Conservation (phyloP, 92 coral and sea anemone species). For the Bergia puertoricense region DNA sequence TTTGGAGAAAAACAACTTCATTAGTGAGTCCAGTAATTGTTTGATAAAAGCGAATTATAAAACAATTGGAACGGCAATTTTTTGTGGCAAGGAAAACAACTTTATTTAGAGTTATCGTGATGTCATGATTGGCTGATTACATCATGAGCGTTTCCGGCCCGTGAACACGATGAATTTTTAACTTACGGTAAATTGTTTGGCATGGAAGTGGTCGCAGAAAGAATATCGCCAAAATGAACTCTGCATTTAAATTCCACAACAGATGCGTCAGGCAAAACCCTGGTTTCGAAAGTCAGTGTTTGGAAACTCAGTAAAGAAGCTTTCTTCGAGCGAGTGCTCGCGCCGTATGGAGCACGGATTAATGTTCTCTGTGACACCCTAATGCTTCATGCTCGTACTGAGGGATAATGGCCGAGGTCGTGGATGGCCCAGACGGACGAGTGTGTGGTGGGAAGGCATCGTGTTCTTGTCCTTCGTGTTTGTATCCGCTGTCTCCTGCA, state of each 20-base stretch:
- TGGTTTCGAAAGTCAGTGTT: conserved; percentile 17
- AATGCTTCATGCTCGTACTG: conserved; percentile 40
- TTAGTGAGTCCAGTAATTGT: background rate
- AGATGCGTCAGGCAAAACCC: conserved; percentile 12
- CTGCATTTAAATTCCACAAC: background rate
- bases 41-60: background rate
- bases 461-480: conserved; percentile 23
- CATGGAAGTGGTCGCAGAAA: conserved; percentile 3
- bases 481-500: background rate
- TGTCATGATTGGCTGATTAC: conserved; percentile 80
- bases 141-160: conserved; percentile 77
- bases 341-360: conserved; percentile 27
- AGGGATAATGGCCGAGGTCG: conserved; percentile 44
- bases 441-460: conserved; percentile 35
- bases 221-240: conserved; percentile 21
- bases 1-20: background rate
- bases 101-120: conserved; percentile 28
- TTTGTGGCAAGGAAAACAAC: conserved; percentile 3
- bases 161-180: conserved; percentile 82
- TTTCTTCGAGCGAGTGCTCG: conserved; percentile 13
- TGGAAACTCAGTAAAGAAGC: background rate
- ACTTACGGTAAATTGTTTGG: conserved; percentile 32
- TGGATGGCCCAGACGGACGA: conserved; percentile 38
- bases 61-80: background rate
- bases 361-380: conserved; percentile 24